These are phyloP conservation scores for Melipona beecheii DNA, from an alignment of 2,888 invertebrate genomes.

Conservation along the genomic window DNA sequence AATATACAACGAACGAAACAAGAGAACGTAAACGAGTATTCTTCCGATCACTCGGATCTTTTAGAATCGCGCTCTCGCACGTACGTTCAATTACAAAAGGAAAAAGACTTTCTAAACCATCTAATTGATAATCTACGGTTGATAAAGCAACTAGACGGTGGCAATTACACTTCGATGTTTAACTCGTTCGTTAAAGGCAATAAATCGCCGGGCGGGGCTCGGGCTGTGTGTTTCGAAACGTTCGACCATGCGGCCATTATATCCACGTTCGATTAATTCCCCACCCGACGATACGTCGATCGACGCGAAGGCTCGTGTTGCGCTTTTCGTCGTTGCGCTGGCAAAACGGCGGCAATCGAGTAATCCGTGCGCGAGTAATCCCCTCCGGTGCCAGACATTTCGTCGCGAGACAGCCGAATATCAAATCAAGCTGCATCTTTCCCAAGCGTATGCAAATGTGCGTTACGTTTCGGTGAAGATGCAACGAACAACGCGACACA, in stretches of 20 bases:
- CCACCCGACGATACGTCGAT: constrained; percentile 41
- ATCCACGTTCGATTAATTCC: constrained; percentile 46
- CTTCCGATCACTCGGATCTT: too few species aligned
- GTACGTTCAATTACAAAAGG: too few species aligned
- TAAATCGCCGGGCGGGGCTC: constrained; percentile 16
- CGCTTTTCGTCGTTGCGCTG: constrained; percentile 34
- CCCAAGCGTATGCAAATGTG: too few species aligned
- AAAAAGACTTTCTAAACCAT: too few species aligned
- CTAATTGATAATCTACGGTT: not conserved
- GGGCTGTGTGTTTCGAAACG: not conserved
- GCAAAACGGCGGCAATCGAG: constrained; percentile 30
- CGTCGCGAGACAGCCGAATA: not conserved
- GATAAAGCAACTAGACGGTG: not conserved
- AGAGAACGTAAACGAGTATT: too few species aligned
- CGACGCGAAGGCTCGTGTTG: not conserved
- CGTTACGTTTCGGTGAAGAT: too few species aligned
- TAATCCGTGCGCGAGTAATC: constrained; percentile 22
- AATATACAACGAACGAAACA: too few species aligned
- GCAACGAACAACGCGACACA: too few species aligned
- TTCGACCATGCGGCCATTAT: constrained; percentile 27
- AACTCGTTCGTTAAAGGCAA: not conserved
- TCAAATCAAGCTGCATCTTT: too few species aligned
- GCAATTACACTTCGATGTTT: not conserved
- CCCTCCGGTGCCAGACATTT: constrained; percentile 12
- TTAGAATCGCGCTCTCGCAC: too few species aligned